Base-by-base conservation (phyloP, 2,113 vertebrate species). In the Misgurnus mizolepis region DNA sequence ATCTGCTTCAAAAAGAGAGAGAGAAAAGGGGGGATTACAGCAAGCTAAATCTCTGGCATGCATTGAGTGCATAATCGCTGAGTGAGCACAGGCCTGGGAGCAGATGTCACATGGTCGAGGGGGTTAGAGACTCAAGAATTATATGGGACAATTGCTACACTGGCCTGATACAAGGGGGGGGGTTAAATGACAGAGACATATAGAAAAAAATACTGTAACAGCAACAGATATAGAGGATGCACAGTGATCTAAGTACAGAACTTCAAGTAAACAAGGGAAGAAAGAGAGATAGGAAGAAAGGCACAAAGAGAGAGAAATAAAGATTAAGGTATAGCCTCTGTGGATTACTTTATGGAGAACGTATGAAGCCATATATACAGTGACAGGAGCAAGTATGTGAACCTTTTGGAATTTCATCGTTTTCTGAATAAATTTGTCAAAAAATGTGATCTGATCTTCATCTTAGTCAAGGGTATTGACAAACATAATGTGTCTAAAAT, bases 21-120 rank as follows among this genome's bases (percentile, higher is more conserved):
- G 68, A 67, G 70, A 10, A 6, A 78, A 55, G 9, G 53, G 80
- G 89, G 89, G 91, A 93, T 93, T 94, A 94, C 87, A 85, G 80
- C 49, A 77, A 85, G 83, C 88, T 93, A 93, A 93, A 93, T 91
- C 91, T 91, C 90, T 86, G 87, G 88, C 81, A 90, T 91, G 88
- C 89, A 87, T 83, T 88, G 90, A 90, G 88, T 91, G 90, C 89
- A 86, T 93, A 92, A 93, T 93, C 90, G 80, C 88, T 85, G 87
- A 88, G 88, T 83, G 84, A 88, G 89, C 85, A 80, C 85, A 80
- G 88, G 80, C 82, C 80, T 55, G 75, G 81, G 84, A 93, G 90
- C 92, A 92, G 92, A 93, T 92, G 91, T 92, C 90, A 91, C 91
- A 93, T 91, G 88, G 91, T 90, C 86, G 61, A 58, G 81, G 78